Evolutionary conservation across 2,113 vertebrate species (phyloP).

Genomic region (Bostrychus sinensis): DNA sequence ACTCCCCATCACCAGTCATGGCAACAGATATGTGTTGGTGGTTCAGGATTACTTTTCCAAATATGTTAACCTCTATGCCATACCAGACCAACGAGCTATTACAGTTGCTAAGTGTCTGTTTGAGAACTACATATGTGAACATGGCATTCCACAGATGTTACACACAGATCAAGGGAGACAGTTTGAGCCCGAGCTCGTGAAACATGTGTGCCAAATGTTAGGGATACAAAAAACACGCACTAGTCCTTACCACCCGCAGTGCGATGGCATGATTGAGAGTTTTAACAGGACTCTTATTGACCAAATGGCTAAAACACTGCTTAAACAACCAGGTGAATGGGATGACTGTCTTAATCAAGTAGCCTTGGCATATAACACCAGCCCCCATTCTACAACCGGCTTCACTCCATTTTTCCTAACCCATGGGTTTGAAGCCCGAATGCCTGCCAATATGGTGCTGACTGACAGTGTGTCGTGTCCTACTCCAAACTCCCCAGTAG

Average conservation of each 20-base stretch:
- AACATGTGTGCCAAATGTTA: constrained; percentile 9
- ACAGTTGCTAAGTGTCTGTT: constrained; percentile 35
- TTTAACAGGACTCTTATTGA: constrained; percentile 26
- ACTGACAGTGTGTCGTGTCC: constrained; percentile 10
- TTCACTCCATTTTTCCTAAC: not conserved
- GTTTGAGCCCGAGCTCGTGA: constrained; percentile 33
- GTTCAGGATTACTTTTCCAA: constrained; percentile 35
- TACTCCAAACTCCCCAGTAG: not conserved
- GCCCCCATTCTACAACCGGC: not conserved
- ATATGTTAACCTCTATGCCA: too few species aligned
- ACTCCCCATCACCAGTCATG: constrained; percentile 21
- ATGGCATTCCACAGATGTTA: constrained; percentile 24
- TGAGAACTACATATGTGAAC: constrained; percentile 24
- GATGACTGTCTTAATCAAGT: not conserved
- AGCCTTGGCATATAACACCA: constrained; percentile 2
- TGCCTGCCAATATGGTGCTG: constrained; percentile 7
- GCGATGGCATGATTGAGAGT: constrained; percentile 14
- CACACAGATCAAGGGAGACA: constrained; percentile 29
- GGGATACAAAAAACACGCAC: constrained; percentile 12
- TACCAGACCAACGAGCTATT: constrained; percentile 1
- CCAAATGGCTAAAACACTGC: constrained; percentile 23
- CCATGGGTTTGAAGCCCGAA: not conserved
- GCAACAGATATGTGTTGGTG: constrained; percentile 34
- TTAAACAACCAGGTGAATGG: constrained; percentile 15
- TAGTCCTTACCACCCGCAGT: too few species aligned